Evolutionary conservation across 2,888 invertebrate species (phyloP).

Genomic region (Gisinianus flammeolus): DNA sequence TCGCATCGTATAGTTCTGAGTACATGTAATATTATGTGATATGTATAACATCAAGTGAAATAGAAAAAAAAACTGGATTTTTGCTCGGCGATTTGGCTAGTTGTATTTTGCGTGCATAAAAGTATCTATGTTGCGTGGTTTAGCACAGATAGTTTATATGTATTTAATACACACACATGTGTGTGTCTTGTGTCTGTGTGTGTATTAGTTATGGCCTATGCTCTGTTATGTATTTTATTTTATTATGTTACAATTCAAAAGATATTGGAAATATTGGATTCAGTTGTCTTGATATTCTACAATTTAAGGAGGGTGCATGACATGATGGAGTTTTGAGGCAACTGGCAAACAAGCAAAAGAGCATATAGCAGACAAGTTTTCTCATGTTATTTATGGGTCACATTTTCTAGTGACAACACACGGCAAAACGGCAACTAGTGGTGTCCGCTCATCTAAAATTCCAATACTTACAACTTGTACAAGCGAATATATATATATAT

Average conservation of each 20-base stretch:
- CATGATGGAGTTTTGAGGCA: not conserved
- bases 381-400: not conserved
- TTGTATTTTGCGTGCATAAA: no score
- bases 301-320: not conserved
- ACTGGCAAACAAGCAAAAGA: no score
- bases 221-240: not conserved
- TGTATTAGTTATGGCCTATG: not conserved
- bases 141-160: no score
- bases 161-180: not conserved
- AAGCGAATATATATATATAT: no score
- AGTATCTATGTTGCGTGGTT: no score
- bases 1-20: no score
- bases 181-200: not conserved
- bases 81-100: not conserved
- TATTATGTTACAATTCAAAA: not conserved
- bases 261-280: not conserved
- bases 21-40: not conserved
- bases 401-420: conserved; percentile 3
- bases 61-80: conserved; percentile 14
- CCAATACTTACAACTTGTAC: no score
- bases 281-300: no score
- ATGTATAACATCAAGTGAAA: no score
- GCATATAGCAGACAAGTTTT: conserved; percentile 19
- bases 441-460: not conserved
- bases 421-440: not conserved